Conservation (phyloP, 2,888 invertebrate genomes). For the Agrenia bidenticulata region DNA sequence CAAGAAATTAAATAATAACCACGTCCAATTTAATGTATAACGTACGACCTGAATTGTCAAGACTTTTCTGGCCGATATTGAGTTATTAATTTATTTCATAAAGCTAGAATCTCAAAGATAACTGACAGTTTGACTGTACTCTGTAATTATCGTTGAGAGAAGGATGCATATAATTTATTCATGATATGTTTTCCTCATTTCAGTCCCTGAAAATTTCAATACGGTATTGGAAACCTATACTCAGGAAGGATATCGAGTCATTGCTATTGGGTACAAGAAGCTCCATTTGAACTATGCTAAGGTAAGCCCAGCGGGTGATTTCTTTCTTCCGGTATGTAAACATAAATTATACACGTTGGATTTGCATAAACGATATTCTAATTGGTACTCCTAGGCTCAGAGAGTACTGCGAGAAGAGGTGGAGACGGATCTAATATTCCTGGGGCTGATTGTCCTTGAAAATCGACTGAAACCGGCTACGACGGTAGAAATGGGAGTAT, state of each 20-base stretch:
- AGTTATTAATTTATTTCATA: too few relatives aligned
- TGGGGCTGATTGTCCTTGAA: slow-evolving; percentile 91
- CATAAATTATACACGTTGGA: too few relatives aligned
- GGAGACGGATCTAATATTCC: slow-evolving; percentile 76
- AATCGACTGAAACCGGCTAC: slow-evolving; percentile 91
- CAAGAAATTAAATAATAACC: too few relatives aligned
- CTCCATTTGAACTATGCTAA: slow-evolving; percentile 70
- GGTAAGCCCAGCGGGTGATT: slow-evolving; percentile 38
- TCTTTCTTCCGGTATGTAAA: too few relatives aligned
- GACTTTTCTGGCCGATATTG: too few relatives aligned
- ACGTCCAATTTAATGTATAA: too few relatives aligned
- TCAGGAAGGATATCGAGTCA: slow-evolving; percentile 88
- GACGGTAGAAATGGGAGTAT: slow-evolving; percentile 72
- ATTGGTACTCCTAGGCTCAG: slow-evolving; percentile 60
- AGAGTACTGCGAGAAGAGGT: slow-evolving; percentile 74
- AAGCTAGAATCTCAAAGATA: too few relatives aligned
- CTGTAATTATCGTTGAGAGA: too few relatives aligned
- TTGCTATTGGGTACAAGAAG: slow-evolving; percentile 79
- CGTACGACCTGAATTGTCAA: too few relatives aligned
- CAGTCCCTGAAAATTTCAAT: slow-evolving; percentile 78
- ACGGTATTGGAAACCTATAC: slow-evolving; percentile 80
- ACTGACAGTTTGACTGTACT: too few relatives aligned
- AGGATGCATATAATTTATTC: too few relatives aligned
- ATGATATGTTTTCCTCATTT: slow-evolving; percentile 26
- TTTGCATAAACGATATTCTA: background rate